Evolutionary conservation across 2,113 vertebrate genomes (phyloP).

Genomic region (Progne subis): DNA sequence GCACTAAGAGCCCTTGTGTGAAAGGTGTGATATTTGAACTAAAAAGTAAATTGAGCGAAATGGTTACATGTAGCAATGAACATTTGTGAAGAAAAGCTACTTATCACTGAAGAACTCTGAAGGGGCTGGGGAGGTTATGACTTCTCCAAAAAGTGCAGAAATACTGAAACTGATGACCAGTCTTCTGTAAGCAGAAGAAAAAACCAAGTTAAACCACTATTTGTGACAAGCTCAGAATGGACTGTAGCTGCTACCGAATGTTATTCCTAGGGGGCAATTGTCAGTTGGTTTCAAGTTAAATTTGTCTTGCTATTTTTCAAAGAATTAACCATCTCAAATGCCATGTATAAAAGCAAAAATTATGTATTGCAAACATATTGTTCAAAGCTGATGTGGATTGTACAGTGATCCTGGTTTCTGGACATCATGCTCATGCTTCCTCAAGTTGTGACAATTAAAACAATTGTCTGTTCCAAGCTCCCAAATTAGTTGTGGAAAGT

Average conservation of each 20-base stretch:
- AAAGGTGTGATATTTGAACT: not conserved
- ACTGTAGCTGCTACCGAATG: not conserved
- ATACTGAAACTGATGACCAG: not conserved
- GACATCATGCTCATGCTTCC: not conserved
- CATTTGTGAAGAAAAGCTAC: not conserved
- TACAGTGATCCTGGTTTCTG: not conserved
- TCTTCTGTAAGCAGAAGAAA: not conserved
- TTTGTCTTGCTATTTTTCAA: not conserved
- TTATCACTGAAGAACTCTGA: not conserved
- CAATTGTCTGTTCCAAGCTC: not conserved
- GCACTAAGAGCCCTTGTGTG: not conserved
- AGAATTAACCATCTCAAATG: not conserved
- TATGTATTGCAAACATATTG: not conserved
- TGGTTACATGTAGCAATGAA: not conserved
- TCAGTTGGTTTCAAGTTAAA: slow-evolving; percentile 1
- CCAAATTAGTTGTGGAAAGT: not conserved
- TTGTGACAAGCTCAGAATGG: not conserved
- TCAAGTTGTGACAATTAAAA: not conserved
- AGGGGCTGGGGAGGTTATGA: not conserved
- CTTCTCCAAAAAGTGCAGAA: not conserved
- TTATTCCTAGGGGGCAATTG: not conserved
- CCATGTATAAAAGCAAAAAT: not conserved
- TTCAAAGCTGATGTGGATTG: not conserved
- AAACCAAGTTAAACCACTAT: not conserved
- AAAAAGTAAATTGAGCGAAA: not conserved